These are phyloP conservation scores for Mylabris sibirica DNA, from an alignment of 2,888 invertebrate species.

Conservation along the genomic window DNA sequence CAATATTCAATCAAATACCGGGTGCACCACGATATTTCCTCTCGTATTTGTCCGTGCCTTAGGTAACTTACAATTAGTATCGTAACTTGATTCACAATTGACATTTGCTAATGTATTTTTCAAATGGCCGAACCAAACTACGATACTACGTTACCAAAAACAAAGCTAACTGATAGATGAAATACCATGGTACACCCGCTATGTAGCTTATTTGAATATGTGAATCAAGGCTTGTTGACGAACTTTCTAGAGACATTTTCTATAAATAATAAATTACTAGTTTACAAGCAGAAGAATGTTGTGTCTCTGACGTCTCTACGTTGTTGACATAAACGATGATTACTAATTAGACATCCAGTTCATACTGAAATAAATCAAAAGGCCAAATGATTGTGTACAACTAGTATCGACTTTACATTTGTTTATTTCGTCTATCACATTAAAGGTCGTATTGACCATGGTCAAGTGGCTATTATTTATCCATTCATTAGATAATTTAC, in stretches of 20 bases:
- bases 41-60: too few relatives aligned
- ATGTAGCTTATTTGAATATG: not conserved
- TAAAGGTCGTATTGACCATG: constrained; percentile 28
- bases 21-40: too few relatives aligned
- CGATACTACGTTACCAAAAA: too few relatives aligned
- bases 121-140: too few relatives aligned
- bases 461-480: constrained; percentile 22
- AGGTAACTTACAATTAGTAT: too few relatives aligned
- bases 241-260: not conserved
- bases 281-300: not conserved
- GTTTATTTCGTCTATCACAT: constrained; percentile 28
- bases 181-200: too few relatives aligned
- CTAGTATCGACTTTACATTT: constrained; percentile 24
- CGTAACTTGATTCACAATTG: too few relatives aligned
- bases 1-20: too few relatives aligned
- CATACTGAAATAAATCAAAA: not conserved
- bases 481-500: not conserved
- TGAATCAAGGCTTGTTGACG: not conserved
- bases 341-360: not conserved
- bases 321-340: not conserved
- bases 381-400: not conserved
- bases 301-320: not conserved
- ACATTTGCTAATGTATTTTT: too few relatives aligned
- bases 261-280: not conserved
- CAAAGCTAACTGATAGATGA: too few relatives aligned